Percentiles rank a stretch among this genome's conserved stretches.
These are phyloP conservation scores for Lepus townsendii DNA, from an alignment of 2,797 vertebrate species.

Conservation along the genomic window DNA sequence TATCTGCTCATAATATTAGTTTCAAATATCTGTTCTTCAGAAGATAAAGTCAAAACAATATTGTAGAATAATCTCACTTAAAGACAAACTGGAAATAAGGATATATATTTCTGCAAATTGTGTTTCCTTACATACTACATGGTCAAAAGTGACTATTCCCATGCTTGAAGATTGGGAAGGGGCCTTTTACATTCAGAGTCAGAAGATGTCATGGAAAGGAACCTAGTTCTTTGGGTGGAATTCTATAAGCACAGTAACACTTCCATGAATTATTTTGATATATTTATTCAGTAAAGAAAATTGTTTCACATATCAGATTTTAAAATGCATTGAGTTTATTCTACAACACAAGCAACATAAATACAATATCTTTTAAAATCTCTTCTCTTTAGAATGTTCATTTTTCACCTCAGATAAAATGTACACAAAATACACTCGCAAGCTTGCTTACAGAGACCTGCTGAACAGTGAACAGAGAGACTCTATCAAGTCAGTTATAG, in stretches of 20 bases:
- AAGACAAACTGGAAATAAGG: not conserved
- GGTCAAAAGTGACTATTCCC: not conserved
- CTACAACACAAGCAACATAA: conserved; percentile 93
- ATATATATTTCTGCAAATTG: not conserved
- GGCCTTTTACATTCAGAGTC: not conserved
- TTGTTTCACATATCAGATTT: conserved; percentile 38
- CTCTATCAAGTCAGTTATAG: conserved; percentile 85
- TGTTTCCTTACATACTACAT: conserved; percentile 28
- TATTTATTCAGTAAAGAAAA: conserved; percentile 54
- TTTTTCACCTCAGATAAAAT: conserved; percentile 89
- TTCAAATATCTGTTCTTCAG: conserved; percentile 9
- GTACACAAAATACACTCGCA: conserved; percentile 91
- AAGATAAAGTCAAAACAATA: conserved; percentile 18
- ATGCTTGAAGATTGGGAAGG: not conserved
- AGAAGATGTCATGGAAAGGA: not conserved
- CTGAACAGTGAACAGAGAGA: conserved; percentile 83
- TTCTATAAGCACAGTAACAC: conserved; percentile 14
- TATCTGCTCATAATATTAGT: conserved; percentile 41
- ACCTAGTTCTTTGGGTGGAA: conserved; percentile 6
- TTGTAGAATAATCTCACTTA: not conserved
- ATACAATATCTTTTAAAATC: conserved; percentile 91
- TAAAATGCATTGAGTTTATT: conserved; percentile 91
- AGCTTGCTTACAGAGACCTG: conserved; percentile 87
- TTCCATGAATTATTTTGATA: conserved; percentile 41
- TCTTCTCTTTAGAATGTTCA: conserved; percentile 89